Conservation (phyloP, 1,140 invertebrate species). For the Zophobas morio region DNA sequence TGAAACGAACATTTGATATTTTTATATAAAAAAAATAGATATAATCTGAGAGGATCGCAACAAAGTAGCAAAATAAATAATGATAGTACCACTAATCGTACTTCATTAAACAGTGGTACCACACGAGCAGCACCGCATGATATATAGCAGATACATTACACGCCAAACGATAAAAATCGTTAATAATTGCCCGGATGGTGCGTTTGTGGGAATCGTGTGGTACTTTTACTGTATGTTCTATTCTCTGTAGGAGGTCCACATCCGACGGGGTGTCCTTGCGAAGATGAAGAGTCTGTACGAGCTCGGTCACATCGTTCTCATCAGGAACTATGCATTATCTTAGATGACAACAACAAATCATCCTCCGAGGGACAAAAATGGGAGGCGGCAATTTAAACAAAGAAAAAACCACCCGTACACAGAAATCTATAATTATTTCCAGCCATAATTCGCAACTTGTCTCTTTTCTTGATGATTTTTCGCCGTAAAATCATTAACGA, state of each 20-base stretch:
- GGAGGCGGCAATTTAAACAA: background rate
- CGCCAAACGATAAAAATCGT: constrained; percentile 13
- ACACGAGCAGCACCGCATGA: background rate
- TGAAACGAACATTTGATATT: too few species aligned
- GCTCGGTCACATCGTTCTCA: constrained; percentile 30
- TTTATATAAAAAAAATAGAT: too few species aligned
- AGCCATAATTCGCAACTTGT: too few species aligned
- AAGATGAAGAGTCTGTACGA: constrained; percentile 28
- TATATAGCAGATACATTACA: constrained; percentile 4
- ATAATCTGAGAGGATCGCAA: too few species aligned
- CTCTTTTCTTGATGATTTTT: too few species aligned
- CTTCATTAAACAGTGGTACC: background rate
- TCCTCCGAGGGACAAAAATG: background rate
- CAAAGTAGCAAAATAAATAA: too few species aligned
- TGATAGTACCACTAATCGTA: too few species aligned
- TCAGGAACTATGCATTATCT: constrained; percentile 32
- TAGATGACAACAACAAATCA: constrained; percentile 31
- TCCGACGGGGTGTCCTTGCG: constrained; percentile 25
- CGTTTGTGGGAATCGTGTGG: constrained; percentile 36
- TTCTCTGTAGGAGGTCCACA: constrained; percentile 38
- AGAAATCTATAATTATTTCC: too few species aligned
- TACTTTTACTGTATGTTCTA: constrained; percentile 33
- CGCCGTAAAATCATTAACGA: too few species aligned
- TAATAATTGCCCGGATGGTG: constrained; percentile 27
- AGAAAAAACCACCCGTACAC: background rate